Conservation (phyloP, 2,113 vertebrate genomes). For the Nothocercus nigrocapillus region DNA sequence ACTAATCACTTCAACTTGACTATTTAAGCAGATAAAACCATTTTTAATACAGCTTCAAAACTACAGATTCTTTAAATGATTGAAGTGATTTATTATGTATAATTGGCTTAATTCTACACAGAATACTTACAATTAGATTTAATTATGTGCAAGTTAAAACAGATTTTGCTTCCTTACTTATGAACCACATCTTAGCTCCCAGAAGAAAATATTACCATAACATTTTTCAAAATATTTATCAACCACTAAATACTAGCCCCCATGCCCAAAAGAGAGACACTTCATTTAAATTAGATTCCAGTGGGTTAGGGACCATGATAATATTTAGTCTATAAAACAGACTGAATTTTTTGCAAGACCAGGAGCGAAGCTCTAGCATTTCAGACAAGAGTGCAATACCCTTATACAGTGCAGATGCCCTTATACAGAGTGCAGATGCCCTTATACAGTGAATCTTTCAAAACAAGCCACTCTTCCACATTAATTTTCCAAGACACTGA, state of each 20-base stretch:
- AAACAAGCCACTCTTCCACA: neutral
- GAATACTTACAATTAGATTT: constrained; percentile 29
- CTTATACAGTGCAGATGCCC: neutral
- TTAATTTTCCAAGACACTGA: neutral
- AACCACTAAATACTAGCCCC: neutral
- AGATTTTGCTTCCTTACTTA: constrained; percentile 13
- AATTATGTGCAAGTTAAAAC: constrained; percentile 34
- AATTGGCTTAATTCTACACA: constrained; percentile 53
- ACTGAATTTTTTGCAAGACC: neutral
- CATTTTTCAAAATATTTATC: neutral
- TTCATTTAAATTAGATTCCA: neutral
- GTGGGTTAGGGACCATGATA: neutral
- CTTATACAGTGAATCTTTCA: neutral
- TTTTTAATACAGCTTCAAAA: constrained; percentile 32
- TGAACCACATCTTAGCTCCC: neutral
- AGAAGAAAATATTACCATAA: neutral
- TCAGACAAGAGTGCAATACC: neutral
- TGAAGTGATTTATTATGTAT: constrained; percentile 29
- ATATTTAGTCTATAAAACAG: neutral
- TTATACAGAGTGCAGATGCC: neutral
- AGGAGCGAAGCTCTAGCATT: neutral
- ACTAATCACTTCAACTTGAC: constrained; percentile 37
- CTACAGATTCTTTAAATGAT: neutral
- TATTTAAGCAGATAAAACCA: constrained; percentile 31
- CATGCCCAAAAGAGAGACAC: neutral